Evolutionary conservation across 2,113 vertebrate genomes (phyloP).

Genomic region (Leuciscus idus): DNA sequence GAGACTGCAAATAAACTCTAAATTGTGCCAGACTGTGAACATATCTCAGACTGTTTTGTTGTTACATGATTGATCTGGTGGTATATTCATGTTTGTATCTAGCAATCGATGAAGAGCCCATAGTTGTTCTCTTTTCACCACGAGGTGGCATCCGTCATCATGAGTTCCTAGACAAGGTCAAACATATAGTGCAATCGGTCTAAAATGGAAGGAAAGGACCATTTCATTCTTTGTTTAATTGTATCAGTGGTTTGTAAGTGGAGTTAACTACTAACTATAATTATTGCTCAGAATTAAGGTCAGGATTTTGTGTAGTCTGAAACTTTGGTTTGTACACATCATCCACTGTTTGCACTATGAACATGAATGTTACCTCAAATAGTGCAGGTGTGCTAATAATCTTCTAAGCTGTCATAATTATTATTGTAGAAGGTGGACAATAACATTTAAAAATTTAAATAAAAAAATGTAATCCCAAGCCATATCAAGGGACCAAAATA

Average conservation of each 20-base stretch:
- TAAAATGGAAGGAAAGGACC: neutral
- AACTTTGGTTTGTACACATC: too few relatives aligned
- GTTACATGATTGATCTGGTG: neutral
- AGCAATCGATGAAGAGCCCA: neutral
- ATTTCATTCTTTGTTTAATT: neutral
- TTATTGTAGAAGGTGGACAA: neutral
- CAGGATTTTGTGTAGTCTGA: too few relatives aligned
- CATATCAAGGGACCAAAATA: neutral
- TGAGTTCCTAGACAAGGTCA: neutral
- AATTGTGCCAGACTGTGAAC: constrained; percentile 57
- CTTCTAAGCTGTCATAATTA: neutral
- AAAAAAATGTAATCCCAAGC: too few relatives aligned
- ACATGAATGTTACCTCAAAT: neutral
- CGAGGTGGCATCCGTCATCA: constrained; percentile 36
- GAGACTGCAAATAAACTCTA: constrained; percentile 63
- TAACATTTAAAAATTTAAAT: too few relatives aligned
- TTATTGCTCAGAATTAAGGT: too few relatives aligned
- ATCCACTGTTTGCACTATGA: too few relatives aligned
- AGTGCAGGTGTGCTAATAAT: neutral
- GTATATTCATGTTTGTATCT: neutral
- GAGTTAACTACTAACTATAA: neutral
- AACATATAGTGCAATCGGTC: neutral
- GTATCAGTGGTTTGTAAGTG: neutral
- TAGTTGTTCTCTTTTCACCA: constrained; percentile 13
- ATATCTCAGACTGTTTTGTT: constrained; percentile 30